These are phyloP conservation scores for Loris lydekkerianus DNA, from an alignment of 2,797 vertebrate genomes.

Conservation along the genomic window DNA sequence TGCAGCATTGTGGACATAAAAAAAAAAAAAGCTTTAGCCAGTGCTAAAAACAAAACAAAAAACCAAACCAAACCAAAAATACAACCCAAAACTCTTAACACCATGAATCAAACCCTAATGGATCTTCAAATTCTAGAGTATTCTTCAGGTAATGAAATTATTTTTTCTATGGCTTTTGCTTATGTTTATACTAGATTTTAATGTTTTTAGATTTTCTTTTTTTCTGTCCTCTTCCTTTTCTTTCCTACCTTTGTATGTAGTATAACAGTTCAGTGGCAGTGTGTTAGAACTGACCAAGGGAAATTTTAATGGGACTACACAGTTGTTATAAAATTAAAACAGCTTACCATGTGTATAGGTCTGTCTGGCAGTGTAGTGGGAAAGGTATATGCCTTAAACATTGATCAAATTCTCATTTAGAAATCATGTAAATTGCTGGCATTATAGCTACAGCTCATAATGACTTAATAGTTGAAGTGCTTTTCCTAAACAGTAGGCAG, in stretches of 20 bases:
- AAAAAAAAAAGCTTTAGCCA: conserved; percentile 33
- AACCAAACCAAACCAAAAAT: background rate
- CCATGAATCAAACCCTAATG: background rate
- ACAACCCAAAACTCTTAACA: background rate
- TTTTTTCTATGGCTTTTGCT: background rate
- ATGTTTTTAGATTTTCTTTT: conserved; percentile 5
- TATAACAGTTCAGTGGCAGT: background rate
- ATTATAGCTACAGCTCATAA: background rate
- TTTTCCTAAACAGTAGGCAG: conserved; percentile 41
- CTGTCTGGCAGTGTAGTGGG: background rate
- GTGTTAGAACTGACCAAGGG: conserved; percentile 47
- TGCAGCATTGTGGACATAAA: background rate
- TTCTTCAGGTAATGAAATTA: background rate
- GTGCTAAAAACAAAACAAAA: background rate
- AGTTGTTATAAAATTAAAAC: conserved; percentile 34
- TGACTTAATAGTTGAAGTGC: conserved; percentile 27
- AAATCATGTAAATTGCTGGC: background rate
- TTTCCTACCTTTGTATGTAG: background rate
- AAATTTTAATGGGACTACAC: conserved; percentile 53
- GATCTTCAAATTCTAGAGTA: background rate
- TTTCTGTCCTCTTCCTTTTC: background rate
- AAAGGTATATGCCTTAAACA: background rate
- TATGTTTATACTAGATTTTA: conserved; percentile 39
- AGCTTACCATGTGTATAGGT: background rate
- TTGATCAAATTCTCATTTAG: background rate